Evolutionary conservation across 2,888 invertebrate species (phyloP).

Genomic region (Pseudoips prasinana): DNA sequence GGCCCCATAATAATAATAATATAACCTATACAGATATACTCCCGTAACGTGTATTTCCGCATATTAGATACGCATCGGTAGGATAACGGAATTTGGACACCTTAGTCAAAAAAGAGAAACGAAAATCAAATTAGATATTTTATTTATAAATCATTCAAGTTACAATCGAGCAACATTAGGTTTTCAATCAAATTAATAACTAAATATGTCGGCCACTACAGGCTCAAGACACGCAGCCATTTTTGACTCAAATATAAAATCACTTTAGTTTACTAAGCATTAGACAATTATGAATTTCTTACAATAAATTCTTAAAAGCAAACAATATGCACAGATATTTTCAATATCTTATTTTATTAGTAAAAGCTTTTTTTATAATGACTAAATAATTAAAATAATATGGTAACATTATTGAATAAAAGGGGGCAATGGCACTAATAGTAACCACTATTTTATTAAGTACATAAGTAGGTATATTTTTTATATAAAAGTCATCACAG

Average conservation of each 20-base stretch:
- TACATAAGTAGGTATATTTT: no score
- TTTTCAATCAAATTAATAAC: conserved; percentile 12
- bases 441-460: conserved; percentile 28
- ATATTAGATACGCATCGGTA: no score
- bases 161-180: conserved; percentile 22
- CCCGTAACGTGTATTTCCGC: no score
- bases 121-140: conserved; percentile 24
- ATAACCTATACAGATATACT: no score
- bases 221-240: conserved; percentile 1
- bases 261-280: conserved; percentile 11
- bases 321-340: conserved; percentile 39
- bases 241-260: conserved; percentile 13
- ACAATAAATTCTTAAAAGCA: conserved; percentile 1
- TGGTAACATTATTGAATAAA: conserved; percentile 44
- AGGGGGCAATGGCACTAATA: conserved; percentile 42
- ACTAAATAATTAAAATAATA: conserved; percentile 29
- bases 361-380: conserved; percentile 37
- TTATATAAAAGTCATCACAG: no score
- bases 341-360: conserved; percentile 33
- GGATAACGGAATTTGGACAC: no score
- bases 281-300: no score
- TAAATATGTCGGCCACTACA: conserved; percentile 1
- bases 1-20: no score
- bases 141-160: conserved; percentile 32
- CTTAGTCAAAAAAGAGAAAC: no score